These are phyloP conservation scores for Akabosia matsudoensis DNA, from an alignment of 1,140 invertebrate species.

Conservation along the genomic window DNA sequence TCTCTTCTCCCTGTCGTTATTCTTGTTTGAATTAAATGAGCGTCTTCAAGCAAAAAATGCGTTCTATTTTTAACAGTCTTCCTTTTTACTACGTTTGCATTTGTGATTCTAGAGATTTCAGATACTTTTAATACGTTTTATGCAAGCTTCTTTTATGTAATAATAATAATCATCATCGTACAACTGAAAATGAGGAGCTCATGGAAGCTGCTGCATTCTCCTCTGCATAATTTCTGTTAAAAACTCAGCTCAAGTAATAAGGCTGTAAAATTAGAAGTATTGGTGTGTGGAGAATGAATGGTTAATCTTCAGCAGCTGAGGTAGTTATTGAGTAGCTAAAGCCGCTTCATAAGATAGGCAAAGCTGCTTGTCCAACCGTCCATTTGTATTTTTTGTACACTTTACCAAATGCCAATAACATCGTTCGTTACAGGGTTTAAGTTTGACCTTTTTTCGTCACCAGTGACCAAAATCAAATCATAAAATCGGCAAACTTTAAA, in stretches of 20 bases:
- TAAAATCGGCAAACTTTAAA: no score
- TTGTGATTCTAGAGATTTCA: background rate
- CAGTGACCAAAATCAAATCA: no score
- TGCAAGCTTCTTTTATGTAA: background rate
- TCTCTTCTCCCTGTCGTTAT: background rate
- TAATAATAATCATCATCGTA: background rate
- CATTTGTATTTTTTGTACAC: no score
- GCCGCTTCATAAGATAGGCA: background rate
- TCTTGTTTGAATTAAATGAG: background rate
- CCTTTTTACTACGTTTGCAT: background rate
- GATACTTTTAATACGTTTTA: slow-evolving; percentile 6
- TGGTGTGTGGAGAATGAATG: slow-evolving; percentile 8
- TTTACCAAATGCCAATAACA: no score
- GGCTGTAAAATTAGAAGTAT: no score
- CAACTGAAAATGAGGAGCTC: background rate
- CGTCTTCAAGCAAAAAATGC: background rate
- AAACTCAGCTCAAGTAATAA: background rate
- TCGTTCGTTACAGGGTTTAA: no score
- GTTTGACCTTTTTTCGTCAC: no score
- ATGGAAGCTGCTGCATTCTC: background rate
- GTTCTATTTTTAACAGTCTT: slow-evolving; percentile 22
- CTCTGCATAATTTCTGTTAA: background rate
- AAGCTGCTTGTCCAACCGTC: no score
- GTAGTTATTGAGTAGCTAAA: background rate
- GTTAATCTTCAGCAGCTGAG: slow-evolving; percentile 21